A percentile compares a stretch with the other conserved stretches of the same genome.
These are phyloP conservation scores for Homarus americanus DNA, from an alignment of 1,140 invertebrate genomes.

Conservation along the genomic window DNA sequence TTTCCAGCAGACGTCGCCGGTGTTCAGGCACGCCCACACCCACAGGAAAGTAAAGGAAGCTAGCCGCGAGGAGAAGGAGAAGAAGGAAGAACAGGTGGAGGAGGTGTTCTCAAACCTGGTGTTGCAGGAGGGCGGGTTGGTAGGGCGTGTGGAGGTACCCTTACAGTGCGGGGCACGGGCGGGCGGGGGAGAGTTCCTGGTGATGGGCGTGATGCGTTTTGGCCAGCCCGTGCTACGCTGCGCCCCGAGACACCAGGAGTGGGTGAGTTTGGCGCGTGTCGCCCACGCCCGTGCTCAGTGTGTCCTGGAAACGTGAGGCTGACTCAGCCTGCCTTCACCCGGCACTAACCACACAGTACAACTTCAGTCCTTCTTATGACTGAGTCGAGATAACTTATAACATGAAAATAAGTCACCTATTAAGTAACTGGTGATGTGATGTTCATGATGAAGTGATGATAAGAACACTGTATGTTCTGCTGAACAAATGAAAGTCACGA, in stretches of 20 bases:
- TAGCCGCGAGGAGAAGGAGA: not conserved
- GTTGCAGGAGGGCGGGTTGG: constrained; percentile 73
- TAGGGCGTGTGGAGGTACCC: constrained; percentile 79
- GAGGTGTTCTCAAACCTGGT: not conserved
- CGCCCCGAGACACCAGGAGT: constrained; percentile 80
- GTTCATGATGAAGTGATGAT: too few relatives aligned
- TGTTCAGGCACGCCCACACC: constrained; percentile 35
- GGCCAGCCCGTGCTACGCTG: constrained; percentile 85
- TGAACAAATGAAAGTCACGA: not conserved
- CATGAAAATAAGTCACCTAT: too few relatives aligned
- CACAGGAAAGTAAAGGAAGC: not conserved
- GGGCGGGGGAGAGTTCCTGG: constrained; percentile 87
- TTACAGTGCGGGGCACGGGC: constrained; percentile 84
- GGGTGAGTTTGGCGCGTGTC: constrained; percentile 6
- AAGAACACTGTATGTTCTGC: not conserved
- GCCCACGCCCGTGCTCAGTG: constrained; percentile 45
- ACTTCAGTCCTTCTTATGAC: not conserved
- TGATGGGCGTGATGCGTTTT: constrained; percentile 86
- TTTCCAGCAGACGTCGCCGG: constrained; percentile 79
- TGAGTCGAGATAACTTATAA: not conserved
- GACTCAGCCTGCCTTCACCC: too few relatives aligned
- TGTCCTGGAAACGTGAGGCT: constrained; percentile 41
- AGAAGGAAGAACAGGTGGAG: constrained; percentile 11
- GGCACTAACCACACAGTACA: not conserved
- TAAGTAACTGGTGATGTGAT: too few relatives aligned